These are phyloP conservation scores for Eupithecia exiguata DNA, from an alignment of 2,888 invertebrate species.

Conservation along the genomic window DNA sequence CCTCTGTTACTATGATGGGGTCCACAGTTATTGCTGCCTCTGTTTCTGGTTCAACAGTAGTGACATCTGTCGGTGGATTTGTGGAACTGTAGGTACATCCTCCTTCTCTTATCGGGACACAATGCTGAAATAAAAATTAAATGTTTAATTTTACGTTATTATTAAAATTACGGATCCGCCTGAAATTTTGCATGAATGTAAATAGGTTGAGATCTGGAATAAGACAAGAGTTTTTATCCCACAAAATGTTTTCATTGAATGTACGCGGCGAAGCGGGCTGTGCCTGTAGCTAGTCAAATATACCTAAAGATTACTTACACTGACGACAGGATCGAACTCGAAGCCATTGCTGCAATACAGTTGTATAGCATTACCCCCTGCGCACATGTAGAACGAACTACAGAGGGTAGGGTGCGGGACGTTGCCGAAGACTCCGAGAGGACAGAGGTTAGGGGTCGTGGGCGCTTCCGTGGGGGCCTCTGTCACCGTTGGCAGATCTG, in stretches of 20 bases:
- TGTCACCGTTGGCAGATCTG: neutral
- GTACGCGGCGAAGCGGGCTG: neutral
- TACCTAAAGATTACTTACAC: neutral
- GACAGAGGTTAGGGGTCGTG: neutral
- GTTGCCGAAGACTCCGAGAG: constrained; percentile 1
- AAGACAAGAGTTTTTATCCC: no score
- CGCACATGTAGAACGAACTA: constrained; percentile 1
- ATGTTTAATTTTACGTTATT: neutral
- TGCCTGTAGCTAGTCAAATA: neutral
- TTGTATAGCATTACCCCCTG: neutral
- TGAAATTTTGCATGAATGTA: no score
- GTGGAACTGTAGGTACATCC: constrained; percentile 6
- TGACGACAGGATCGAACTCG: constrained; percentile 7
- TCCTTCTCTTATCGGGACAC: neutral
- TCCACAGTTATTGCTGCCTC: neutral
- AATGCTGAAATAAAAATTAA: neutral
- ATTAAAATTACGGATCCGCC: no score
- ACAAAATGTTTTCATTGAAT: neutral
- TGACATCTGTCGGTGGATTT: neutral
- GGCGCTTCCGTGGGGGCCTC: neutral
- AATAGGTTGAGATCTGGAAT: no score
- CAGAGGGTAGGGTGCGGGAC: constrained; percentile 2
- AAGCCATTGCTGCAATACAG: constrained; percentile 2
- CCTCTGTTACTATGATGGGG: constrained; percentile 2
- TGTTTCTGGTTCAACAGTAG: constrained; percentile 5